phyloP scores from a whole-genome alignment of 2,113 vertebrate species.

The Gymnorhina tibicen region DNA sequence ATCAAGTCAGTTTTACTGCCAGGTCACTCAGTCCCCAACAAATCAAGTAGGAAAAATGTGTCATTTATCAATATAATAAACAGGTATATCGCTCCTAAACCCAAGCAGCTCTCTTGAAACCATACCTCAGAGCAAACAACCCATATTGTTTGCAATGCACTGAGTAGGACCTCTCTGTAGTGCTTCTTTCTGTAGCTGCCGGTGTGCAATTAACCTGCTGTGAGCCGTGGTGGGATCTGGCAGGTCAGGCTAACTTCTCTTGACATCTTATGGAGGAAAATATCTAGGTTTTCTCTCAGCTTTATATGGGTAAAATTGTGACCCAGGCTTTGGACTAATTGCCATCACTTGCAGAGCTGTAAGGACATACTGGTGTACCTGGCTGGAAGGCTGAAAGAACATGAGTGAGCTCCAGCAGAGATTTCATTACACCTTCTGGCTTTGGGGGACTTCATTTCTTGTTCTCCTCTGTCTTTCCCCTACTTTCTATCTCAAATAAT shows the following conservation, averaged over 20 bases:
- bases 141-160: not conserved
- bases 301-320: not conserved
- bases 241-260: not conserved
- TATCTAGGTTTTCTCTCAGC: not conserved
- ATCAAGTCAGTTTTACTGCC: slow-evolving; percentile 64
- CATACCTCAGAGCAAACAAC: not conserved
- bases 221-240: fast-evolving
- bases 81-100: slow-evolving; percentile 49
- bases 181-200: not conserved
- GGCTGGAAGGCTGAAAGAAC: not conserved
- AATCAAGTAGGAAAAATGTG: slow-evolving; percentile 41
- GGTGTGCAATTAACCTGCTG: not conserved
- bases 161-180: not conserved
- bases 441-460: not conserved
- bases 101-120: slow-evolving; percentile 25
- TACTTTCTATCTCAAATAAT: not conserved
- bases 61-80: slow-evolving; percentile 67
- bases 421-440: not conserved
- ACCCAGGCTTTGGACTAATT: not conserved
- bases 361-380: not conserved
- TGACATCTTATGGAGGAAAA: not conserved
- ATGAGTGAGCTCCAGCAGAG: not conserved
- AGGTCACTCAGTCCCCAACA: slow-evolving; percentile 56
- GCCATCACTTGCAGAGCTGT: not conserved
- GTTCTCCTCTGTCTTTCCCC: not conserved